phyloP scores from a whole-genome alignment of 2,797 vertebrate species.

The Gymnocypris eckloni region DNA sequence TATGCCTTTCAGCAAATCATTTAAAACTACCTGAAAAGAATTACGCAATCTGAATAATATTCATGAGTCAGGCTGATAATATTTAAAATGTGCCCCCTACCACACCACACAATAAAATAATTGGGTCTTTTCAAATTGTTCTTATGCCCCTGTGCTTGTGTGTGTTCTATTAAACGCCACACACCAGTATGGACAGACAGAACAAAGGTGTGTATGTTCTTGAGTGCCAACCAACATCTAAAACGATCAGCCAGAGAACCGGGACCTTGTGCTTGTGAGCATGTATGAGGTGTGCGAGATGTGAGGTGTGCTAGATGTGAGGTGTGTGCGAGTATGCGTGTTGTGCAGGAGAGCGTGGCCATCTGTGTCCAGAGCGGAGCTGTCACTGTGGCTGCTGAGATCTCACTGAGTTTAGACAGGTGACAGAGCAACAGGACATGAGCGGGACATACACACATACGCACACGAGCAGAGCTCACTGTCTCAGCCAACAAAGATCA shows the following conservation, averaged over 20 bases:
- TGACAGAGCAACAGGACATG: conserved; percentile 75
- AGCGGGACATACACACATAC: conserved; percentile 63
- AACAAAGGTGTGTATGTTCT: conserved; percentile 37
- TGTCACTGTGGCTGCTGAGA: conserved; percentile 89
- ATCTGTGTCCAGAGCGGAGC: conserved; percentile 89
- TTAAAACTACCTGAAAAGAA: background rate
- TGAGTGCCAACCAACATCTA: conserved; percentile 46
- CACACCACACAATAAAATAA: background rate
- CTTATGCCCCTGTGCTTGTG: background rate
- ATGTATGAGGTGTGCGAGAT: conserved; percentile 37
- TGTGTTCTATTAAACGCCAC: conserved; percentile 31
- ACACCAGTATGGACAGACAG: conserved; percentile 47
- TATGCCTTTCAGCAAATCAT: background rate
- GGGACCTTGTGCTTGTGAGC: conserved; percentile 63
- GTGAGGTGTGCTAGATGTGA: conserved; percentile 33
- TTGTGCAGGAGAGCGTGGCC: conserved; percentile 78
- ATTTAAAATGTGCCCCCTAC: conserved; percentile 1
- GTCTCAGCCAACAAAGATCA: conserved; percentile 62
- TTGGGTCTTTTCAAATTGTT: background rate
- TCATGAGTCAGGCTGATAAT: background rate
- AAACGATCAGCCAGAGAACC: conserved; percentile 53
- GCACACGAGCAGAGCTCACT: conserved; percentile 37
- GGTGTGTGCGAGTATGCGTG: conserved; percentile 57
- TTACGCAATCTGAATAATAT: background rate
- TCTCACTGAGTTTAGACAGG: conserved; percentile 81